Conservation (phyloP, 1,140 invertebrate genomes). For the Brachionus paranguensis region DNA sequence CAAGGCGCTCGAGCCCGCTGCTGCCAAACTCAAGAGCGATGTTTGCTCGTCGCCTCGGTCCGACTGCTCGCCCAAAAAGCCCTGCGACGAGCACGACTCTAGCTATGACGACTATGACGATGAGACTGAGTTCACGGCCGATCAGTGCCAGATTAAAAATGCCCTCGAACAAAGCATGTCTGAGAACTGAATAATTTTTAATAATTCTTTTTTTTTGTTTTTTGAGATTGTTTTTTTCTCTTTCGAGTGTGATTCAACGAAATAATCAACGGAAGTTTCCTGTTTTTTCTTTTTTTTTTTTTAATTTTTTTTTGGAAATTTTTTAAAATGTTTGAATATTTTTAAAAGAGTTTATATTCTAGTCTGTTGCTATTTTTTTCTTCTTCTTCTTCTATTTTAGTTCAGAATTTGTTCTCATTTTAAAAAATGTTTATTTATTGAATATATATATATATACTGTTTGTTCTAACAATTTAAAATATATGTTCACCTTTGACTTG, state of each 20-base stretch:
- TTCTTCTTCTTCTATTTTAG: not conserved
- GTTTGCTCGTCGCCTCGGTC: not conserved
- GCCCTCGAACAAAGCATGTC: not conserved
- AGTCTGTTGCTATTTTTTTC: not conserved
- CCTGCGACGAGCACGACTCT: not conserved
- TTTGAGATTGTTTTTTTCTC: not conserved
- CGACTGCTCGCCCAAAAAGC: not conserved
- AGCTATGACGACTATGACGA: constrained; percentile 23
- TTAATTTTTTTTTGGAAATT: not conserved
- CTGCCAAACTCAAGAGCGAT: not conserved
- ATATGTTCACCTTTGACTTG: not conserved
- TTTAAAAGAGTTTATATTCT: constrained; percentile 32
- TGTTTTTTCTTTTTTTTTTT: not conserved
- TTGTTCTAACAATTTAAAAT: not conserved
- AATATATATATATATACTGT: not conserved
- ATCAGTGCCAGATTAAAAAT: not conserved
- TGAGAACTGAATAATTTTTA: not conserved
- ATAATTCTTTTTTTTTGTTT: not conserved
- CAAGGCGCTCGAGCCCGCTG: not conserved
- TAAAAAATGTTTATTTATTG: not conserved
- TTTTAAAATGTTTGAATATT: not conserved
- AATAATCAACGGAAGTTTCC: not conserved
- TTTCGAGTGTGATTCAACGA: not conserved
- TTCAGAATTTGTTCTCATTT: not conserved
- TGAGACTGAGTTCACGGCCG: not conserved